These are phyloP conservation scores for Ashinkailepas kermadecensis DNA, from an alignment of 2,888 invertebrate genomes.

Conservation along the genomic window DNA sequence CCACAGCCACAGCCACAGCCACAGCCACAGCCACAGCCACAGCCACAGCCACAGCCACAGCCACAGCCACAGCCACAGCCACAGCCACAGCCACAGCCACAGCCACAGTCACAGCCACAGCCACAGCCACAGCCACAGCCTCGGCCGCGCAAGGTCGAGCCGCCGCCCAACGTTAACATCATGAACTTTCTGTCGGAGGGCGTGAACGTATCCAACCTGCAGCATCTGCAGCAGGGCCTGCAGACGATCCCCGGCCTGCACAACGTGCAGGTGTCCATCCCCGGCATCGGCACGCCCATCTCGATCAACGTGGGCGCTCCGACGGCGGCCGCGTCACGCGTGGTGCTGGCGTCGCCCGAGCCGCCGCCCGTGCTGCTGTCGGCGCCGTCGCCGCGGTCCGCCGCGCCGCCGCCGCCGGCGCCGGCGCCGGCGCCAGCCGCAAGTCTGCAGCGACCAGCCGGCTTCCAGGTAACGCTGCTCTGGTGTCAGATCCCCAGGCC, in stretches of 20 bases:
- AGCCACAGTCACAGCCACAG: neutral
- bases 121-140: neutral
- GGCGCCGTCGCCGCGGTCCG: neutral
- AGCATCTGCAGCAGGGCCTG: constrained; percentile 6
- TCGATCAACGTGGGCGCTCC: constrained; percentile 47
- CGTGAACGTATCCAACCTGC: neutral
- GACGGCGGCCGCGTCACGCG: neutral
- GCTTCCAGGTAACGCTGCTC: too few species aligned
- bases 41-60: neutral
- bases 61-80: neutral
- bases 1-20: neutral
- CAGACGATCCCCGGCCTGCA: constrained; percentile 30
- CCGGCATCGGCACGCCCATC: constrained; percentile 76
- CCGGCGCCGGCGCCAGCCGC: neutral
- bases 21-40: neutral
- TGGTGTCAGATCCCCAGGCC: too few species aligned
- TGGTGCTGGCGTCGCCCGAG: neutral
- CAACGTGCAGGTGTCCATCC: constrained; percentile 58
- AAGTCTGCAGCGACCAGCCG: neutral
- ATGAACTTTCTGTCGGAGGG: neutral
- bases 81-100: neutral
- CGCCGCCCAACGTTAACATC: constrained; percentile 18
- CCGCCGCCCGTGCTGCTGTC: neutral
- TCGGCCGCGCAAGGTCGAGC: neutral
- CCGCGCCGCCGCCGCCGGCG: neutral